A percentile compares a stretch with the other conserved stretches of the same genome.
phyloP scores from a whole-genome alignment of 2,888 invertebrate genomes.

The Octodonta nipae region DNA sequence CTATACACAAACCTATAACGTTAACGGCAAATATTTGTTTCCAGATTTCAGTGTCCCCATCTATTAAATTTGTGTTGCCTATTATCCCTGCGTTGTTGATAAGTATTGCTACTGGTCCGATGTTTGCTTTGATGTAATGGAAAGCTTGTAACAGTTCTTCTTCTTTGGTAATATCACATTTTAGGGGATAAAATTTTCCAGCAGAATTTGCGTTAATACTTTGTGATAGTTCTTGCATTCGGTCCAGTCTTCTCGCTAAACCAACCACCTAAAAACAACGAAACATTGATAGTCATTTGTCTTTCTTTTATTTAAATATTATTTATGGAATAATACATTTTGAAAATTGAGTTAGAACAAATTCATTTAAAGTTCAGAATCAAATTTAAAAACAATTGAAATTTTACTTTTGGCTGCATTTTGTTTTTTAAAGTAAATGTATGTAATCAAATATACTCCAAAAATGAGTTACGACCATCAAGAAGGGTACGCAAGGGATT shows the following conservation, averaged over 20 bases:
- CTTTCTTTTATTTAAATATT: too few species aligned
- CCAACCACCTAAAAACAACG: slow-evolving; percentile 12
- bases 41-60: slow-evolving; percentile 13
- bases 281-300: too few species aligned
- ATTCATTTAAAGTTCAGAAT: too few species aligned
- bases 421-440: too few species aligned
- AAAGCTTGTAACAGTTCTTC: slow-evolving; percentile 24
- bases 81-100: slow-evolving; percentile 28
- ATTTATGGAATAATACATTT: too few species aligned
- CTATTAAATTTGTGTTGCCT: slow-evolving; percentile 11
- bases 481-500: too few species aligned
- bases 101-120: slow-evolving; percentile 26
- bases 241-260: slow-evolving; percentile 11
- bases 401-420: too few species aligned
- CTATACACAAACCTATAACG: slow-evolving; percentile 7
- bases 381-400: too few species aligned
- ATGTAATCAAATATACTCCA: too few species aligned
- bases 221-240: slow-evolving; percentile 9
- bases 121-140: slow-evolving; percentile 21
- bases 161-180: slow-evolving; percentile 27
- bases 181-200: slow-evolving; percentile 23
- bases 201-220: too few species aligned
- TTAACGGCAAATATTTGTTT: slow-evolving; percentile 7
- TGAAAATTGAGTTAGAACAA: too few species aligned
- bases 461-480: too few species aligned